These are phyloP conservation scores for Riparia riparia DNA, from an alignment of 2,113 vertebrate species.

Conservation along the genomic window DNA sequence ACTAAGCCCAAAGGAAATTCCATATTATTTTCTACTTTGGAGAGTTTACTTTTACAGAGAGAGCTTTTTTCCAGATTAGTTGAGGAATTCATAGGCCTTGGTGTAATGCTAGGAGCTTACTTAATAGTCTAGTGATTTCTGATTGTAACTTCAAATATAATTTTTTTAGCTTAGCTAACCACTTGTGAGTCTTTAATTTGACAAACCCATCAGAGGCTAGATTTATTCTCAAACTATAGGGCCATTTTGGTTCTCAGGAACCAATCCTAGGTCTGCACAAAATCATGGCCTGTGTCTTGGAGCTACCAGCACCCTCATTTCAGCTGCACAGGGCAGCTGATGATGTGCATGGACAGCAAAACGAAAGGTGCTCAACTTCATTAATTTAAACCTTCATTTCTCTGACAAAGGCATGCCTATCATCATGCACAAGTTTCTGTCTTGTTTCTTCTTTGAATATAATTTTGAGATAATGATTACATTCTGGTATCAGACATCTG, in stretches of 20 bases:
- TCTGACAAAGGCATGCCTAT: background rate
- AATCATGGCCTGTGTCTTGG: background rate
- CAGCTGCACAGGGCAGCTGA: background rate
- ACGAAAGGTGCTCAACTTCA: background rate
- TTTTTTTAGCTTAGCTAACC: background rate
- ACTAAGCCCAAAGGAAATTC: conserved; percentile 47
- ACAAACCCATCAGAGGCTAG: background rate
- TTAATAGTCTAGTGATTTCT: background rate
- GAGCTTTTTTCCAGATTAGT: conserved; percentile 45
- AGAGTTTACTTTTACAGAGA: conserved; percentile 36
- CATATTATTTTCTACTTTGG: conserved; percentile 27
- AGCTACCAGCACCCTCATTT: background rate
- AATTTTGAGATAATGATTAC: background rate
- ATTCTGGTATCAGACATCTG: background rate
- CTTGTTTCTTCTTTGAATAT: background rate
- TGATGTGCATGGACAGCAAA: background rate
- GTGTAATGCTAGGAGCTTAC: background rate
- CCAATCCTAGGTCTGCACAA: background rate
- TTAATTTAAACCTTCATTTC: background rate
- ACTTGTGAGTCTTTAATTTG: background rate
- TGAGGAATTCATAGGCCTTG: background rate
- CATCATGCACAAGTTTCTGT: background rate
- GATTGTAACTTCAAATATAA: background rate
- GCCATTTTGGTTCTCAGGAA: background rate
- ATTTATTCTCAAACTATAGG: background rate